These are phyloP conservation scores for Oryzias javanicus DNA, from an alignment of 2,113 vertebrate genomes.

Conservation along the genomic window DNA sequence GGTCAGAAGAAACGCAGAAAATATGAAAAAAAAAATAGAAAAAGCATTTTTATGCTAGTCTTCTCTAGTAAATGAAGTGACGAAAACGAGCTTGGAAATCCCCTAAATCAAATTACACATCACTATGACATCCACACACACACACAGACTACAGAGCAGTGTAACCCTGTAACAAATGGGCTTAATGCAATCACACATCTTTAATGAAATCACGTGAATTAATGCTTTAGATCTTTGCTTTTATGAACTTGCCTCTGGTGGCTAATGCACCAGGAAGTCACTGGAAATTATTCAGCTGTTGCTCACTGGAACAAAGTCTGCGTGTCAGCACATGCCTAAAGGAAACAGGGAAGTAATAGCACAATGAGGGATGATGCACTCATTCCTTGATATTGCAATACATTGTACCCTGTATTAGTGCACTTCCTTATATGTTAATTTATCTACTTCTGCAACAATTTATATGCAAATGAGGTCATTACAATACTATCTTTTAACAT, in stretches of 20 bases:
- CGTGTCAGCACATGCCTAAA: conserved; percentile 70
- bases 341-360: conserved; percentile 63
- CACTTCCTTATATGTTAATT: conserved; percentile 52
- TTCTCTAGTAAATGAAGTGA: conserved; percentile 66
- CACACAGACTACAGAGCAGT: conserved; percentile 12
- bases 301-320: conserved; percentile 62
- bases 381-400: conserved; percentile 66
- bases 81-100: conserved; percentile 62
- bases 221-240: conserved; percentile 73
- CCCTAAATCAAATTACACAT: conserved; percentile 62
- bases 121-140: conserved; percentile 29
- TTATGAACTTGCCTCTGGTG: conserved; percentile 71
- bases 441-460: conserved; percentile 42
- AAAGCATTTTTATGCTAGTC: conserved; percentile 11
- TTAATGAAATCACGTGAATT: conserved; percentile 74
- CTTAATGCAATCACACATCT: conserved; percentile 68
- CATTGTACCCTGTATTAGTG: conserved; percentile 21
- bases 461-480: conserved; percentile 52
- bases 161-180: conserved; percentile 41
- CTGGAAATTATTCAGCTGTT: conserved; percentile 67
- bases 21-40: conserved; percentile 11
- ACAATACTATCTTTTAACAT: conserved; percentile 36
- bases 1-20: conserved; percentile 43
- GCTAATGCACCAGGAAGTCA: conserved; percentile 65
- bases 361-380: conserved; percentile 68